Percentiles rank a stretch among this genome's conserved stretches.
Conservation (phyloP, 1,140 invertebrate species). For the Drosophila pallidifrons region DNA sequence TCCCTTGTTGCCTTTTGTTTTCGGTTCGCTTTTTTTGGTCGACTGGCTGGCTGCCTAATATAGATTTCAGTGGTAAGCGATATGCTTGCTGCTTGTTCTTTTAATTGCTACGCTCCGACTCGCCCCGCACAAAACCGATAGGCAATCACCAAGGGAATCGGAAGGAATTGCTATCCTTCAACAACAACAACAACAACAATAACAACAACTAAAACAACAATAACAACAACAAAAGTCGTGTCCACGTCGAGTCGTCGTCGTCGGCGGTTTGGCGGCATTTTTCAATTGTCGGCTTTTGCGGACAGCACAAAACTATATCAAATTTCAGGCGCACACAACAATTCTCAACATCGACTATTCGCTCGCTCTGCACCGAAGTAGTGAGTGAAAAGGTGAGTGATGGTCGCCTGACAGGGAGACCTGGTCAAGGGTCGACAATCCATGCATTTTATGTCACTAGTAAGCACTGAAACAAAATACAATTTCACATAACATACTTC, state of each 20-base stretch:
- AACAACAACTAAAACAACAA: conserved; percentile 2
- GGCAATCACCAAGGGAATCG: conserved; percentile 62
- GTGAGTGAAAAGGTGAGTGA: background rate
- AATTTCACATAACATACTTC: too few relatives aligned
- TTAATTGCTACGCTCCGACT: conserved; percentile 62
- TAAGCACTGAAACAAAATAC: too few relatives aligned
- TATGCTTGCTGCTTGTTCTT: conserved; percentile 77
- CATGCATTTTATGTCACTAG: too few relatives aligned
- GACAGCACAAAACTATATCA: conserved; percentile 75
- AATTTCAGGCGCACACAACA: conserved; percentile 49
- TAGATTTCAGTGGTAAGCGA: conserved; percentile 79
- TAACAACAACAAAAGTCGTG: conserved; percentile 20
- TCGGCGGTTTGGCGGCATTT: conserved; percentile 69
- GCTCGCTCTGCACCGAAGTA: background rate
- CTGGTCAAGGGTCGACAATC: too few relatives aligned
- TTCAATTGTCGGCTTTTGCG: conserved; percentile 74
- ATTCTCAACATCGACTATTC: background rate
- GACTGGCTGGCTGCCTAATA: conserved; percentile 48
- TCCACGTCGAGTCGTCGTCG: conserved; percentile 44
- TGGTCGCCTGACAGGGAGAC: too few relatives aligned
- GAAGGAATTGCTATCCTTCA: conserved; percentile 21
- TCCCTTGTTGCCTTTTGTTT: conserved; percentile 39
- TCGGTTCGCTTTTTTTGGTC: conserved; percentile 26
- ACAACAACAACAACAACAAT: background rate
- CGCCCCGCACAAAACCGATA: conserved; percentile 66